Evolutionary conservation across 2,113 vertebrate species (phyloP).

Genomic region (Arvicanthis niloticus): DNA sequence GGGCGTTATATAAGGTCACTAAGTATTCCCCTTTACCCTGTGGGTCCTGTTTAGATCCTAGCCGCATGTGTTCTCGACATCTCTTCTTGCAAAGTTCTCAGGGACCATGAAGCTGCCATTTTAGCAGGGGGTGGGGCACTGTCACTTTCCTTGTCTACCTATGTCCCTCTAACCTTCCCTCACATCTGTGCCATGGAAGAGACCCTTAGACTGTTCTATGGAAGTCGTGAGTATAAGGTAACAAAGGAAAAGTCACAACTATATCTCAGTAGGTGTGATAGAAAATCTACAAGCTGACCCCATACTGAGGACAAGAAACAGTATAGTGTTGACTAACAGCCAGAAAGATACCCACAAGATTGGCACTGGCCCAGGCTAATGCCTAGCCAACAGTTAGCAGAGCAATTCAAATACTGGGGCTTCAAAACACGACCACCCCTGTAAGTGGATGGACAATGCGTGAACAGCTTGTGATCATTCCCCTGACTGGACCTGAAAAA

Average conservation of each 20-base stretch:
- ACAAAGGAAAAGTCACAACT: neutral
- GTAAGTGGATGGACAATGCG: neutral
- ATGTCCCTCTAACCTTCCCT: neutral
- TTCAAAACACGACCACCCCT: neutral
- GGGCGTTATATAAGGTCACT: neutral
- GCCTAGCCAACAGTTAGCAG: neutral
- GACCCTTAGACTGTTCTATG: neutral
- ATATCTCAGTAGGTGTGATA: no score
- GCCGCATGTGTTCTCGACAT: neutral
- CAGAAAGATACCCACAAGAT: neutral
- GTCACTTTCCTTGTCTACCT: neutral
- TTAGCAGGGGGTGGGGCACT: neutral
- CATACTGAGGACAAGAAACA: neutral
- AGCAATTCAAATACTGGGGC: neutral
- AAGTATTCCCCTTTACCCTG: neutral
- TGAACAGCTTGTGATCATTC: neutral
- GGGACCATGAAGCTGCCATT: neutral
- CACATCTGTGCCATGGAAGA: neutral
- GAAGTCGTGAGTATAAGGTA: neutral
- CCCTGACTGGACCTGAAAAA: neutral
- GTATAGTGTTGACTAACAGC: neutral
- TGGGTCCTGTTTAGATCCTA: neutral
- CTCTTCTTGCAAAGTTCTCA: neutral
- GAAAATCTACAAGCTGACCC: neutral
- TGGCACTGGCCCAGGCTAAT: neutral